Evolutionary conservation across 2,888 invertebrate species (phyloP), one percentile per base, ranked within the genome.

Genomic region (Empis livida): DNA sequence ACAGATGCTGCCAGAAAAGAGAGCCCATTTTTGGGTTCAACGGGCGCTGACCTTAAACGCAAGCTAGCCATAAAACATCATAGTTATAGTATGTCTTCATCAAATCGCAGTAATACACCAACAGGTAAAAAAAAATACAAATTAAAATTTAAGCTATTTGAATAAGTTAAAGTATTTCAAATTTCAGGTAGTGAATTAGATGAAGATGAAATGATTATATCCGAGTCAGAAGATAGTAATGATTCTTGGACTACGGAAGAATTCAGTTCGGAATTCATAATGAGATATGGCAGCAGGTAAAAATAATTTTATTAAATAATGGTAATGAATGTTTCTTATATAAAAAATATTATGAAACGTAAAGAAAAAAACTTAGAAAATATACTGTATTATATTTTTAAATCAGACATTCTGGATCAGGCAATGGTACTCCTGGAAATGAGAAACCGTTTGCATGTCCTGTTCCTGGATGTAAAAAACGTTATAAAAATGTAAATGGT

Each of bases 401-500:
- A 40, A 11, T 27, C 14, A 74, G 73, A 43, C 75, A 69, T 64
- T 68, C 69, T 58, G 69, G 67, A 55, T 61, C 66, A 52, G 73
- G 50, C 67, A 75, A 68, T 59, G 68, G 68, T 51, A 64, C 61
- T 55, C 64, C 71, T 45, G 72, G 71, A 52, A 69, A 65, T 54
- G 84, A 86, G 63, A 88, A 86, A 65, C 87, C 87, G 2, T 88
- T 84, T 69, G 83, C 82, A 9, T 90, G 90, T 64, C 86, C 87
- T 2, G 83, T 89, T 50, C 86, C 86, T 44, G 88, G 88, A 42
- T 90, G 89, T 70, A 84, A 84, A 68, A 90, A 90, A 63, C 76
- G 85, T 39, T 90, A 90, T 70, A 89, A 89, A 68, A 90, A 89
- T 65, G 81, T 87, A 48, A 89, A 89, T 67, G 89, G 89, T 48